These are phyloP conservation scores for Collichthys lucidus DNA, from an alignment of 2,113 vertebrate species.

Conservation along the genomic window DNA sequence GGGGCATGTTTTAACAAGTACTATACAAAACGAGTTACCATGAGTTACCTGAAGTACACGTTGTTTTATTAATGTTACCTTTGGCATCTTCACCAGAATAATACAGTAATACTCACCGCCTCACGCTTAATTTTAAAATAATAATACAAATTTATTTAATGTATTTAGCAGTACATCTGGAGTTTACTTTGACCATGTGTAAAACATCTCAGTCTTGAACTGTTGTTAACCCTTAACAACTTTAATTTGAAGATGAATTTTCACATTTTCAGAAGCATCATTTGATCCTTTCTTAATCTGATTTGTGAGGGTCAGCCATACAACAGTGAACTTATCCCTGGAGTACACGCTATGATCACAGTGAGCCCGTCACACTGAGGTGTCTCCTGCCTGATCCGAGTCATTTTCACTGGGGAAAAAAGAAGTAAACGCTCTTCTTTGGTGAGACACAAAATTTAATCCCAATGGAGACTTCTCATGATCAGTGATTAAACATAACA, in stretches of 20 bases:
- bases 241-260: not conserved
- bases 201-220: too few relatives aligned
- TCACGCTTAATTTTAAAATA: too few relatives aligned
- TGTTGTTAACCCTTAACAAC: not conserved
- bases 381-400: not conserved
- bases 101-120: too few relatives aligned
- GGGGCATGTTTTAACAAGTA: too few relatives aligned
- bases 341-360: not conserved
- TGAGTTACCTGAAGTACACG: too few relatives aligned
- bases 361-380: not conserved
- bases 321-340: not conserved
- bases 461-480: not conserved
- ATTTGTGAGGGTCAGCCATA: not conserved
- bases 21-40: too few relatives aligned
- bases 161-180: not conserved
- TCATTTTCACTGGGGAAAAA: not conserved
- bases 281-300: not conserved
- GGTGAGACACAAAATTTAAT: not conserved
- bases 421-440: not conserved
- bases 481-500: not conserved
- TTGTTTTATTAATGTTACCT: too few relatives aligned
- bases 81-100: too few relatives aligned
- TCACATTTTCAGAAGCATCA: not conserved
- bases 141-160: too few relatives aligned
- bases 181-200: not conserved